Percentiles rank a stretch among this genome's conserved stretches.
These are phyloP conservation scores for Bombus balteatus DNA, from an alignment of 1,140 invertebrate species.

Conservation along the genomic window DNA sequence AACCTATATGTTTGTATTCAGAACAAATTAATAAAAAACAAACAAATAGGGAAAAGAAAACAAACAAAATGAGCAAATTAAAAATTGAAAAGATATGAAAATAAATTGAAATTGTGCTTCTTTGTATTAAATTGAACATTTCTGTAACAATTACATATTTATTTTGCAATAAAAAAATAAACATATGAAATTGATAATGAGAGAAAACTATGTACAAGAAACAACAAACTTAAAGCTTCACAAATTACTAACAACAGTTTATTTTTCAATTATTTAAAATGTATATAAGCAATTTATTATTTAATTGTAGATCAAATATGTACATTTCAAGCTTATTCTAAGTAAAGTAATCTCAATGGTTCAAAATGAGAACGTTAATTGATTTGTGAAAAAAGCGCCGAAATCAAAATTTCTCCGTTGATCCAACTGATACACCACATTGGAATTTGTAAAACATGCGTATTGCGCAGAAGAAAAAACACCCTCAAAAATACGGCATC, in stretches of 20 bases:
- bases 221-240: conserved; percentile 23
- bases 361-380: conserved; percentile 48
- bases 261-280: conserved; percentile 35
- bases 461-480: conserved; percentile 51
- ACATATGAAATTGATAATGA: not conserved
- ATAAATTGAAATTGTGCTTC: not conserved
- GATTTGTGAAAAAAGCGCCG: conserved; percentile 67
- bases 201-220: conserved; percentile 25
- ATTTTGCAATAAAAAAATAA: conserved; percentile 19
- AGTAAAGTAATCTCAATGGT: not conserved
- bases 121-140: not conserved
- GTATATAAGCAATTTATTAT: conserved; percentile 25
- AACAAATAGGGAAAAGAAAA: conserved; percentile 9
- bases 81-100: not conserved
- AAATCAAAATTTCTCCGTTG: conserved; percentile 66
- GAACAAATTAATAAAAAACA: not conserved
- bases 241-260: conserved; percentile 24
- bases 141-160: not conserved
- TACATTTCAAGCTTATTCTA: not conserved
- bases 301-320: conserved; percentile 7
- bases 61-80: not conserved
- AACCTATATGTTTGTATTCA: not conserved
- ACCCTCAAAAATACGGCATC: conserved; percentile 13
- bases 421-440: conserved; percentile 43
- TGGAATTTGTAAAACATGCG: conserved; percentile 53